Evolutionary conservation across 2,888 invertebrate species (phyloP), one percentile per base, ranked within the genome.

Genomic region (Perizoma affinitatum): DNA sequence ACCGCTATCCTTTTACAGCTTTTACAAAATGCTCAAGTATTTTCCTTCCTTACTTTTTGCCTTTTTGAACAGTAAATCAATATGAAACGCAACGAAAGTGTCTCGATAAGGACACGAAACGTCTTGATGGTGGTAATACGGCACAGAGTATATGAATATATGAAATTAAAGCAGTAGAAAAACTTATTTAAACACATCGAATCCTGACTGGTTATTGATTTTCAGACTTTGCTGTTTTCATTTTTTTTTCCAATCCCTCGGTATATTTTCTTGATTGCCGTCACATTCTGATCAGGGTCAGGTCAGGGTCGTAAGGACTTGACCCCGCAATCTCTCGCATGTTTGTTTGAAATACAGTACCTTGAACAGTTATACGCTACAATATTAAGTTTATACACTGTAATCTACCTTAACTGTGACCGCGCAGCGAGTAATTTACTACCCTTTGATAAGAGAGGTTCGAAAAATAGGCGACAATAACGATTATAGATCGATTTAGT

Each of bases 401-500:
- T 44, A 48, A 33, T 49, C 8, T 35, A 7, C 8, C 9, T 44
- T 33, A 10, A 48, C 60, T 61, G 49, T 57, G 53, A 38, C 49
- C 48, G 6, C 53, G 38, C 35, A 34, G 34, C 41, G 35, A 49
- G 72, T 73, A 71, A 78, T 78, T 78, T 72, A 75, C 65, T 58
- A 60, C 65, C 43, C 44, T 58, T 54, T 61, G 75, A 77, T 73
- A 76, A 73, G 66, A 64, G 51, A 59, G 66, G 54, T 57, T 54
- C 63, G 68, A 70, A 69, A 69, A 70, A 68, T 64, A 66, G 60
- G 66, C 65, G 58, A 62, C 54, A 68, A 75, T 65, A 65, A 71
- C 66, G 70, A 69, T 69, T 72, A 72, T 68, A 72, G 69, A 66
- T 68, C 66, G 70, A 67, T 67, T 66, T 67, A 52, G 66, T 65